Conservation (phyloP, 2,113 vertebrate species). For the Craseonycteris thonglongyai region DNA sequence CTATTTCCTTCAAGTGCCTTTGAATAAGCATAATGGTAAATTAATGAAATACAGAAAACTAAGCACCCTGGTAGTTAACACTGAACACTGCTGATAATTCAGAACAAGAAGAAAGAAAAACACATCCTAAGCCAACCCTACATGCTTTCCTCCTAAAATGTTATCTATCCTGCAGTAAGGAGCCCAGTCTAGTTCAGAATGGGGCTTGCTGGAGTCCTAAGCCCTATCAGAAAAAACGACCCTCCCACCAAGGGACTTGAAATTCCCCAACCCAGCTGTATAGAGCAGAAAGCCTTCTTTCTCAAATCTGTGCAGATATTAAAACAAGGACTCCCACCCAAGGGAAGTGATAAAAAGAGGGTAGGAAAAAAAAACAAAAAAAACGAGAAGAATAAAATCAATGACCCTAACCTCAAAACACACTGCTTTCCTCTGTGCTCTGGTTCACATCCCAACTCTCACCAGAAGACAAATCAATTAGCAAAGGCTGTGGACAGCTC, state of each 20-base stretch:
- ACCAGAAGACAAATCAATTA: slow-evolving; percentile 45
- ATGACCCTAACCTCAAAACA: not conserved
- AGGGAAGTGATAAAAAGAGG: not conserved
- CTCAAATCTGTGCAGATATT: slow-evolving; percentile 61
- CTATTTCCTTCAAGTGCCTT: slow-evolving; percentile 23
- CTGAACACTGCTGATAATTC: not conserved
- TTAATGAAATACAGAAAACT: slow-evolving; percentile 51
- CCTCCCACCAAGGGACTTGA: not conserved
- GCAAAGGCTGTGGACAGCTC: not conserved
- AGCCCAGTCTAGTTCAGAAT: not conserved
- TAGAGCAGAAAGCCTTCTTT: slow-evolving; percentile 48
- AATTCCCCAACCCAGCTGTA: not conserved
- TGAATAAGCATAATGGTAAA: slow-evolving; percentile 29
- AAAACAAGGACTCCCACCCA: not conserved
- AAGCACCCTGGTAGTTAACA: slow-evolving; percentile 44
- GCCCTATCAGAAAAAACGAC: not conserved
- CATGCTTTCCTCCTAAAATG: not conserved
- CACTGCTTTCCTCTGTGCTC: not conserved
- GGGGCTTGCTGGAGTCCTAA: not conserved
- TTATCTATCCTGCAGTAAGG: not conserved
- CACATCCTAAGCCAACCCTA: not conserved
- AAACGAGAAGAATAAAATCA: slow-evolving; percentile 62
- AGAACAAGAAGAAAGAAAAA: slow-evolving; percentile 22
- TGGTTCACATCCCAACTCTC: not conserved
- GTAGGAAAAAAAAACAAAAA: not conserved